Conservation (phyloP, 2,797 vertebrate species). For the Garrulus glandarius region DNA sequence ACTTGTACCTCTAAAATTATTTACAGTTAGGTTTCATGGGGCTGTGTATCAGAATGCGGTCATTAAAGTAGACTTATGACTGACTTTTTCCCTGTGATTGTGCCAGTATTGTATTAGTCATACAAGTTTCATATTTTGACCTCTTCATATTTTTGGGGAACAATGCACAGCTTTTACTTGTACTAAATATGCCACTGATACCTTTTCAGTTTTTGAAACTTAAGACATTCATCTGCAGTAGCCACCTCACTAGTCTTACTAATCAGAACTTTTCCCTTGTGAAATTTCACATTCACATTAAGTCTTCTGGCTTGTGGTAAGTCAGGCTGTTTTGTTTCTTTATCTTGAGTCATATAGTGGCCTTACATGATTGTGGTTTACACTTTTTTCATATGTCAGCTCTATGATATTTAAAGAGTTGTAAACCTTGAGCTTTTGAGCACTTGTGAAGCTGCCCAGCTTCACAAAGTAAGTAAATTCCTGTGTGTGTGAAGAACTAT, state of each 20-base stretch:
- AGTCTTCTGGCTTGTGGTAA: neutral
- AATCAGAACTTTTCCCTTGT: neutral
- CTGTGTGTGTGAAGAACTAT: neutral
- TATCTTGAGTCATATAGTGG: neutral
- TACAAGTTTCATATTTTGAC: neutral
- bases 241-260: neutral
- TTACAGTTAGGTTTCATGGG: neutral
- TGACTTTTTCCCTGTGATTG: neutral
- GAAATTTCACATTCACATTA: neutral
- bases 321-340: neutral
- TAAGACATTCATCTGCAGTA: neutral
- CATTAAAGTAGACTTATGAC: neutral
- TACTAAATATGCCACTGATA: neutral
- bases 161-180: neutral
- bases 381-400: neutral
- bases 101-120: neutral
- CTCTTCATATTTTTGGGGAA: neutral
- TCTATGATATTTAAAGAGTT: neutral
- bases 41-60: neutral
- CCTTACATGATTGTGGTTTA: neutral
- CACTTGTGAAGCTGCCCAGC: neutral
- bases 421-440: neutral
- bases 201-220: neutral
- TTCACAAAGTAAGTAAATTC: neutral
- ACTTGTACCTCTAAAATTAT: neutral